Evolutionary conservation across 2,797 vertebrate species (phyloP), one percentile per base, ranked within the genome.

Genomic region (Agapornis canus): DNA sequence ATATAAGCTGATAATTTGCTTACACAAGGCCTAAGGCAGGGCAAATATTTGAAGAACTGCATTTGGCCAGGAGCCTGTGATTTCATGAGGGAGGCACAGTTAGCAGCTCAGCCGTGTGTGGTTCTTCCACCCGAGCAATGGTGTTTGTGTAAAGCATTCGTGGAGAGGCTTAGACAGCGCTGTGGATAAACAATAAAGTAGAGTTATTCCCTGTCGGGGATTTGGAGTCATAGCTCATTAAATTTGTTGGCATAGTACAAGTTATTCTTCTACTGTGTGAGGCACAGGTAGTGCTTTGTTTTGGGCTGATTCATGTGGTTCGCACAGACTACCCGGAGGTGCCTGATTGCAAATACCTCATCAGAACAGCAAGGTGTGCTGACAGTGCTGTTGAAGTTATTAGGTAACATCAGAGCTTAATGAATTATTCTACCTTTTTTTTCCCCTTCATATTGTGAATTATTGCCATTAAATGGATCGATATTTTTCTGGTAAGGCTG

Each of bases 191-290:
- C 94, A 96, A 89, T 68, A 86, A 82, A 90, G 78, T 9, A 48
- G 72, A 94, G 66, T 78, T 90, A 94, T 91, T 97, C 76, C 92
- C 84, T 47, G 78, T 7, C 1, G 22, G 86, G 79, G 35, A 72
- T 81, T 94, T 91, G 81, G 88, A 97, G 94, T 95, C 89, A 82
- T 68, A 96, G 81, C 81, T 92, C 86, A 76, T 97, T 92, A 91
- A 75, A 76, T 91, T 82, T 86, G 70, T 86, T 83, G 95, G 86
- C 68, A 71, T 45, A 69, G 56, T 11, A 75, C 69, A 89, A 90
- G 82, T 95, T 90, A 65, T 70, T 95, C 45, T 86, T 69, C 83
- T 29, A 45, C 52, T 82, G 37, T 60, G 80, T 29, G 70, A 70
- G 94, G 82, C 39, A 18, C 61, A 78, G 88, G 76, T 35, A 87